Percentiles rank a stretch among this genome's conserved stretches.
phyloP scores from a whole-genome alignment of 2,113 vertebrate genomes.

The Gobio gobio region DNA sequence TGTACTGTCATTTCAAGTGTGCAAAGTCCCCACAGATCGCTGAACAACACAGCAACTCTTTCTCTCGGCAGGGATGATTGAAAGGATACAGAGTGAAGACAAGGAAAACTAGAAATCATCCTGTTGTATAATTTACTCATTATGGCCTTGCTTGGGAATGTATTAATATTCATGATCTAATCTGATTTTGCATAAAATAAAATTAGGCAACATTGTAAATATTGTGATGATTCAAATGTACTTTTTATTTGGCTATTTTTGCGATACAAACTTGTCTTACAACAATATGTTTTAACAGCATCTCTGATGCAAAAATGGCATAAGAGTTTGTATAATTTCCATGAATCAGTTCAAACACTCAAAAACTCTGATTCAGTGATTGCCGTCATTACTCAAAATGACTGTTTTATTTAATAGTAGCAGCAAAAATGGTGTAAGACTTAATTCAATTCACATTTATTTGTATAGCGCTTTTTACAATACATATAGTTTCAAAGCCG shows the following conservation, averaged over 20 bases:
- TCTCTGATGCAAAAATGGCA: not conserved
- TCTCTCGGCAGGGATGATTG: not conserved
- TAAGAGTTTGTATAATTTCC: not conserved
- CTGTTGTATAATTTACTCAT: not conserved
- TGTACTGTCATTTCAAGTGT: not conserved
- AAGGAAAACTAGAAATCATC: not conserved
- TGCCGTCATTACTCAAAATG: not conserved
- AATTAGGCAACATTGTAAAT: too few species aligned
- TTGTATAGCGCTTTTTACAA: too few species aligned
- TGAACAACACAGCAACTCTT: not conserved
- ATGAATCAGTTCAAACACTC: not conserved
- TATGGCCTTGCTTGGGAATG: not conserved
- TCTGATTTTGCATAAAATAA: too few species aligned
- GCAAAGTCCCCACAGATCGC: slow-evolving; percentile 1
- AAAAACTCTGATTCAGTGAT: not conserved
- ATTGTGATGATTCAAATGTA: not conserved
- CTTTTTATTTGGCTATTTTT: not conserved
- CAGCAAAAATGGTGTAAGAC: not conserved
- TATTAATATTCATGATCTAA: too few species aligned
- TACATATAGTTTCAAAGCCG: too few species aligned
- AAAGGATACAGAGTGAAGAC: not conserved
- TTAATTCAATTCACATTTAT: too few species aligned
- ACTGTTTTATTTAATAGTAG: not conserved
- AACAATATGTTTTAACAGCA: too few species aligned
- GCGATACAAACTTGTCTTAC: not conserved